Base-by-base conservation (phyloP, 1,140 invertebrate species). In the Calliphora vicina region DNA sequence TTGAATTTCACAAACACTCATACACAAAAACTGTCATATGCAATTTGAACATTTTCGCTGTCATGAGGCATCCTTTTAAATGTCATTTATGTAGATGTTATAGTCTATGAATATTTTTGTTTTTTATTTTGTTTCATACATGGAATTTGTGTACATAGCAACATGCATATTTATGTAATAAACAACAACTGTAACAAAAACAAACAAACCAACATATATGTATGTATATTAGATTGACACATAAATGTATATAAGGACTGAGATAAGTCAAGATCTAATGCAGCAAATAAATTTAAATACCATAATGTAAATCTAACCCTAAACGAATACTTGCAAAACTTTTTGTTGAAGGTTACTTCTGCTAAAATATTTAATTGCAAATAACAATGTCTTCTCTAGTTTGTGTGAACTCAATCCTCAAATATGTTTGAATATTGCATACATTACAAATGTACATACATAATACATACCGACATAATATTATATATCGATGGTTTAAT, bases 1-100 rank as follows among this genome's bases (percentile, higher is more conserved):
- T 78, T 43, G 42, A 78, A 45, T 78, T 78, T 78, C 74, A 78
- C 27, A n/a, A 12, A 57, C 15, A 57, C n/a, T 23, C 61, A 67
- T 20, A 67, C n/a, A 57, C 17, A 57, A 6, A 57, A n/a, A 76
- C n/a, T 78, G 74, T 78, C 74, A 78, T 78, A 45, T 78, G 74
- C 74, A 78, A 78, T 78, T 78, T 78, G 27, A 43, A 43, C n/a
- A 45, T 42, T 67, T 67, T 78, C 42, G 74, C 35, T 78, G 74
- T 78, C 74, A 78, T 9, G 35, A 9, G 13, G 35, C 74, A 45
- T 78, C 74, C 74, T 78, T 78, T 78, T 43, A 78, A 78, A 78
- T 78, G 74, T 78, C 74, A 78, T 43, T 78, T 78, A 78, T 43
- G 74, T 23, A 76, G 27, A 74, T 50, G 45, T 74, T 35, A 35